phyloP scores from a whole-genome alignment of 2,113 vertebrate species.

The Pseudopodoces humilis region DNA sequence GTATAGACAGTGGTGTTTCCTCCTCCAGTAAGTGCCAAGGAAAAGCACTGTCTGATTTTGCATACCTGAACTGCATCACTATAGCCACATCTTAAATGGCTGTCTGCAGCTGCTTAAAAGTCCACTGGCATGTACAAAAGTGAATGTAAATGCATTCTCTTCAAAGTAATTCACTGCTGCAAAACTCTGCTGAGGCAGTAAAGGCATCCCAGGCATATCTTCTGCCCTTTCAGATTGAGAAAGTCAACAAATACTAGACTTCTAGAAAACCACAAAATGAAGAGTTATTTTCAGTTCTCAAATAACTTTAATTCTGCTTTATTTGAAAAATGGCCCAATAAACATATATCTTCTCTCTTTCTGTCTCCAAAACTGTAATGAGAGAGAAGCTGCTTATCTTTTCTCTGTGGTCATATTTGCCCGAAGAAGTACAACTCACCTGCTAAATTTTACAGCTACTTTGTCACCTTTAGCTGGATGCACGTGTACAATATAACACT shows the following conservation, averaged over 20 bases:
- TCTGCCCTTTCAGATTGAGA: neutral
- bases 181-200: neutral
- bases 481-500: neutral
- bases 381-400: neutral
- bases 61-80: neutral
- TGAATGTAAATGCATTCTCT: neutral
- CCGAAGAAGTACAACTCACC: neutral
- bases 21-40: neutral
- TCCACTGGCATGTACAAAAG: neutral
- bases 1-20: neutral
- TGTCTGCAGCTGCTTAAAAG: neutral
- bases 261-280: neutral
- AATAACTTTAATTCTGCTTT: constrained; percentile 7
- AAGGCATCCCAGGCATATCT: neutral
- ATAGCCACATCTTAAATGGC: neutral
- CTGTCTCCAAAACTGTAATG: neutral
- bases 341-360: neutral
- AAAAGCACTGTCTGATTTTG: neutral
- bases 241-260: neutral
- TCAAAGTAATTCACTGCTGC: neutral
- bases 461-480: neutral
- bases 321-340: constrained; percentile 2
- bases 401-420: neutral
- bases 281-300: constrained; percentile 15
- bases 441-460: neutral